Conservation (phyloP, 37 sponge, comb jelly and placozoan genomes). For the Ephydatia muelleri region DNA sequence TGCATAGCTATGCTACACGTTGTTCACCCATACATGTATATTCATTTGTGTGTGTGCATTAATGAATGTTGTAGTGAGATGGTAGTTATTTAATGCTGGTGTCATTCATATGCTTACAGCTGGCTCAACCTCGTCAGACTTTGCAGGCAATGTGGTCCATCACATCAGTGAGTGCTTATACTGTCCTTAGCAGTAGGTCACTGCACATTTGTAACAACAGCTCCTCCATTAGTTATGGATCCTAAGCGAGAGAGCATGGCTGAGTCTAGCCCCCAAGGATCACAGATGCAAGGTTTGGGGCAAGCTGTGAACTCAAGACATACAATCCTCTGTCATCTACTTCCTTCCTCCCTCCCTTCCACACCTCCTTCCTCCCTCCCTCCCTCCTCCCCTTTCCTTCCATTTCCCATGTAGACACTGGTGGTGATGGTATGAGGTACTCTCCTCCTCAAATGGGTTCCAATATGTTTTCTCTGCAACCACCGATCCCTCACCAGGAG, state of each 20-base stretch:
- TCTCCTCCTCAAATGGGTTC: neutral
- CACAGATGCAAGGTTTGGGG: neutral
- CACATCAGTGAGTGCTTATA: conserved; percentile 62
- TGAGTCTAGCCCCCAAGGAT: no score
- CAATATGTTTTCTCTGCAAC: no score
- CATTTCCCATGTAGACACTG: no score
- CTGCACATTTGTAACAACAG: neutral
- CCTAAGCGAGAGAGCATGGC: no score
- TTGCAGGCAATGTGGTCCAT: conserved; percentile 57
- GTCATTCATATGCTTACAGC: neutral
- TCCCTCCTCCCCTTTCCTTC: conserved; percentile 4
- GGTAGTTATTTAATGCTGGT: neutral
- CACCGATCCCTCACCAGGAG: neutral
- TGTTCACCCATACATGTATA: neutral
- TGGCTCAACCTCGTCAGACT: conserved; percentile 51
- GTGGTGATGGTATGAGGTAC: neutral
- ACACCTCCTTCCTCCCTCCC: conserved; percentile 3
- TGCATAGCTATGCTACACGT: no score
- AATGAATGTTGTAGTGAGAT: neutral
- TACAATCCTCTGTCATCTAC: no score
- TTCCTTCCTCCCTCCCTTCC: no score
- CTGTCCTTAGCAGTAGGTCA: neutral
- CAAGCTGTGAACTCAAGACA: no score
- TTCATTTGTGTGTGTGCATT: neutral
- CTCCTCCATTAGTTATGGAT: neutral